Evolutionary conservation across 1,140 invertebrate genomes (phyloP), one percentile per base, ranked within the genome.

Genomic region (Drosophila equinoxialis): DNA sequence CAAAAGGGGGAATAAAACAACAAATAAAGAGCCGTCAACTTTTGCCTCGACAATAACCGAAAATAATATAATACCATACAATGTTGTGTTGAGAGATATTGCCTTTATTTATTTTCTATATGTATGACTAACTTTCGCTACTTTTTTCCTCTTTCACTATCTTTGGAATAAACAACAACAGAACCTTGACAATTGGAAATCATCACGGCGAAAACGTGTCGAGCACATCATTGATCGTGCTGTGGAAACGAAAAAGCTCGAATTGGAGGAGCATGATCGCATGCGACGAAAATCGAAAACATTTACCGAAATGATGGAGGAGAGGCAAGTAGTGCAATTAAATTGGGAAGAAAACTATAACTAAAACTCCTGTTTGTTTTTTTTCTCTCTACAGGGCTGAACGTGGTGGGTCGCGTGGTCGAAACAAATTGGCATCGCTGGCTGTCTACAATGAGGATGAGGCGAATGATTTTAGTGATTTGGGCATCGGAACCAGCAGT

Each of bases 161-260:
- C 68, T 75, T 75, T 58, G 58, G 11, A 59, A 65, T 65, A 66
- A 64, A 65, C 23, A 57, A 51, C 41, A 65, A 71, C 93, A 98
- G 97, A 98, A 98, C 93, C 93, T 98, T 93, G 97, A 98, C 92
- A 97, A 97, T 93, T 98, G 97, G 97, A 98, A 98, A 93, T 97
- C 96, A 73, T 97, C 96, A 71, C 94, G 97, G 81, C 95, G 97
- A 94, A 97, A 97, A 95, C 94, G 95, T 68, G 96, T 97, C 81
- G 97, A 97, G 83, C 96, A 97, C 92, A 97, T 97, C 73, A 97
- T 97, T 79, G 96, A 97, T 92, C 94, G 97, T 72, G 96, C 96
- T 39, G 96, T 97, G 33, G 97, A 98, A 93, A 96, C 97, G 72
- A 97, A 97, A 84, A 96, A 96, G 92, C 94, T 97, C 80, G 95